These are phyloP conservation scores for Sericinus montela DNA, from an alignment of 2,888 invertebrate genomes.

Conservation along the genomic window DNA sequence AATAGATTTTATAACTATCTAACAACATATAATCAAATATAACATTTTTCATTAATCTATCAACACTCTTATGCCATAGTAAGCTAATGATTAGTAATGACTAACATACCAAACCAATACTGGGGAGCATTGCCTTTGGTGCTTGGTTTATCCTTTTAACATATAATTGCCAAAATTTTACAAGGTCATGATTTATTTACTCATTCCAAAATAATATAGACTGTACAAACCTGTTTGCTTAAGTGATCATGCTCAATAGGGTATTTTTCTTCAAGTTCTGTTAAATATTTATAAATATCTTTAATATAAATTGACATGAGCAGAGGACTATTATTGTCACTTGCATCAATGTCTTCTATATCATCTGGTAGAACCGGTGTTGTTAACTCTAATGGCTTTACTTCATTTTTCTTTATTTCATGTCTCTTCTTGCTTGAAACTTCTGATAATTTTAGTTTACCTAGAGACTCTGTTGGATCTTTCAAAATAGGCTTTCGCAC, in stretches of 20 bases:
- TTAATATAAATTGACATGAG: constrained; percentile 91
- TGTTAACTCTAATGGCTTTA: constrained; percentile 14
- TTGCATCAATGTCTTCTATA: constrained; percentile 87
- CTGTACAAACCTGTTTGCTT: constrained; percentile 75
- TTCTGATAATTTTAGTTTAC: constrained; percentile 52
- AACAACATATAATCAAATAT: too few species aligned
- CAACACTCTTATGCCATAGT: too few species aligned
- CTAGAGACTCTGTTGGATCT: constrained; percentile 54
- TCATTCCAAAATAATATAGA: too few species aligned
- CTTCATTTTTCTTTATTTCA: constrained; percentile 23
- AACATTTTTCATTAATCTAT: too few species aligned
- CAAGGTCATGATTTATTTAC: too few species aligned
- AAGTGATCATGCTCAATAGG: constrained; percentile 83
- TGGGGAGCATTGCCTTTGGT: too few species aligned
- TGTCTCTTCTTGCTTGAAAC: constrained; percentile 21
- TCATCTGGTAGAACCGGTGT: constrained; percentile 48
- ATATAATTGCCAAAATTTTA: too few species aligned
- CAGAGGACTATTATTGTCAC: constrained; percentile 86
- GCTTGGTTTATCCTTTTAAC: too few species aligned
- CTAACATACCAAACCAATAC: too few species aligned
- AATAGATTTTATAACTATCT: too few species aligned
- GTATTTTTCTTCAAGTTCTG: constrained; percentile 84
- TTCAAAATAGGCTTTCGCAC: constrained; percentile 47
- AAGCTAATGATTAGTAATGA: too few species aligned
- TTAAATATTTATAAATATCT: constrained; percentile 93